phyloP scores from a whole-genome alignment of 2,888 invertebrate species.

The Nymphalis urticae region DNA sequence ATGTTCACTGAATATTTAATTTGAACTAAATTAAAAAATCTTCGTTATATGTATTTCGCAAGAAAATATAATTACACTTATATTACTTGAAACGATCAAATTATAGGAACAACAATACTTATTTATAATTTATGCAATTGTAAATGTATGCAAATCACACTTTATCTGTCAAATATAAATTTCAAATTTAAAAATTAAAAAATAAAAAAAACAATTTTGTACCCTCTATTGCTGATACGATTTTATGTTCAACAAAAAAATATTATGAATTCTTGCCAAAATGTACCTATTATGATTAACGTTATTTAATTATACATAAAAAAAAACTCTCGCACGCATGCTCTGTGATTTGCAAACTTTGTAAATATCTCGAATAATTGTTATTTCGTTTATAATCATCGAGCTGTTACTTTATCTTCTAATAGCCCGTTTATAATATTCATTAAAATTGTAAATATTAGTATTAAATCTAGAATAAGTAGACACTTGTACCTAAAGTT shows the following conservation, averaged over 20 bases:
- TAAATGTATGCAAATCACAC: constrained; percentile 34
- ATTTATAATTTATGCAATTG: constrained; percentile 13
- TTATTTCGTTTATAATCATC: constrained; percentile 75
- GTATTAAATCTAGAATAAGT: constrained; percentile 68
- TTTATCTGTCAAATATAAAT: constrained; percentile 1
- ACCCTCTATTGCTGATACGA: constrained; percentile 7
- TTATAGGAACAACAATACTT: constrained; percentile 19
- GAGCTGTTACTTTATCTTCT: constrained; percentile 60
- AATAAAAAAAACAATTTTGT: neutral
- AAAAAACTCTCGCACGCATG: constrained; percentile 62
- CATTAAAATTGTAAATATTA: constrained; percentile 77
- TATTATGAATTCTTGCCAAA: constrained; percentile 59
- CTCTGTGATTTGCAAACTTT: constrained; percentile 78
- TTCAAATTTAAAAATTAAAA: neutral
- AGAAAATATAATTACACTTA: neutral
- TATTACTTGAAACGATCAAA: constrained; percentile 15
- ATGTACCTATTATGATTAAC: constrained; percentile 49
- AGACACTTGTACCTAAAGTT: constrained; percentile 76
- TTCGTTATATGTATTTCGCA: constrained; percentile 1
- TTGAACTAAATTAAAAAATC: constrained; percentile 11
- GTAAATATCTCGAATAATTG: constrained; percentile 79
- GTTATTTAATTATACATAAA: constrained; percentile 48
- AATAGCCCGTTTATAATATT: constrained; percentile 67
- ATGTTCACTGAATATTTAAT: constrained; percentile 12
- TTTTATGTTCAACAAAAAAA: constrained; percentile 17